phyloP scores from a whole-genome alignment of 1,140 invertebrate species.

The Ctenoplectra terminalis region DNA sequence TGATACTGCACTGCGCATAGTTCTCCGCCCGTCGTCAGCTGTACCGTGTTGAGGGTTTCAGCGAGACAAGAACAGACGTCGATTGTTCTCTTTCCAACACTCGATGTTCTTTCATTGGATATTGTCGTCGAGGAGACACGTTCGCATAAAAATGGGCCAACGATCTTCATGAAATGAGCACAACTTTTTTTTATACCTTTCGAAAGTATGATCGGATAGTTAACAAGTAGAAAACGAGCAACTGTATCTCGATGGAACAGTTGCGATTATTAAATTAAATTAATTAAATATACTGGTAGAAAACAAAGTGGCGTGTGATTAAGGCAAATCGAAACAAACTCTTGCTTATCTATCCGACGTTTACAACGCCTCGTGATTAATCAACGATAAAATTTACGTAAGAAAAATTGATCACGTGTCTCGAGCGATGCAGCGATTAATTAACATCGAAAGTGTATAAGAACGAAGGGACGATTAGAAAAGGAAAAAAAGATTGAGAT shows the following conservation, averaged over 20 bases:
- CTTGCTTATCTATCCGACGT: not conserved
- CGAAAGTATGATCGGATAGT: not conserved
- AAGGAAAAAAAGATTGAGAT: not conserved
- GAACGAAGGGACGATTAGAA: not conserved
- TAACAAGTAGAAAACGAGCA: not conserved
- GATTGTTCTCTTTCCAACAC: not conserved
- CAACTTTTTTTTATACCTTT: not conserved
- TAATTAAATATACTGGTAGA: not conserved
- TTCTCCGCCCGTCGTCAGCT: slow-evolving; percentile 1
- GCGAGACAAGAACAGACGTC: not conserved
- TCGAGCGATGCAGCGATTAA: not conserved
- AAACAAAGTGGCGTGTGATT: not conserved
- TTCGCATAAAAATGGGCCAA: not conserved
- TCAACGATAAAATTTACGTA: not conserved
- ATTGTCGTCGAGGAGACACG: not conserved
- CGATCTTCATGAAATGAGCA: not conserved
- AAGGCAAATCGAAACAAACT: not conserved
- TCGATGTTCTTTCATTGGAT: not conserved
- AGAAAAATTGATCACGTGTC: not conserved
- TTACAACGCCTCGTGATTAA: not conserved
- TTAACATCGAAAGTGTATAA: not conserved
- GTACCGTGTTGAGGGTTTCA: not conserved
- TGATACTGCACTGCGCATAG: slow-evolving; percentile 52
- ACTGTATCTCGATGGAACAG: not conserved
- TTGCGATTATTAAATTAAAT: not conserved